Evolutionary conservation across 2,888 invertebrate genomes (phyloP).

Genomic region (Lycia hirtaria): DNA sequence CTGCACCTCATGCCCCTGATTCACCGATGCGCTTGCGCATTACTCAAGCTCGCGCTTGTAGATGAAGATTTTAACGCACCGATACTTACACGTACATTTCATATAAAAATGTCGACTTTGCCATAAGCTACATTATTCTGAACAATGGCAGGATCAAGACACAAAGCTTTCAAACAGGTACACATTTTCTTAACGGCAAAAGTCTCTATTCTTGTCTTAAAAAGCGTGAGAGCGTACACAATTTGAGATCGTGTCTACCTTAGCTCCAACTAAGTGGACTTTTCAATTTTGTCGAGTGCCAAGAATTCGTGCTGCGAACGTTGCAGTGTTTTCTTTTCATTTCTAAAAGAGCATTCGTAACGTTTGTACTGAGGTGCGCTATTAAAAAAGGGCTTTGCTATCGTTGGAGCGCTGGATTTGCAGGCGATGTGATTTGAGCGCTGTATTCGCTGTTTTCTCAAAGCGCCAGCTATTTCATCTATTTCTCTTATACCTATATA

Average conservation of each 20-base stretch:
- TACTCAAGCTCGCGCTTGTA: too few relatives aligned
- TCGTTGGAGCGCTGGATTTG: conserved; percentile 18
- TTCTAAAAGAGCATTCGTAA: conserved; percentile 70
- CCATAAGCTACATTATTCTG: neutral
- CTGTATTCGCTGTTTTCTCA: conserved; percentile 3
- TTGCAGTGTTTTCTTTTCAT: conserved; percentile 76
- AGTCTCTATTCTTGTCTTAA: conserved; percentile 62
- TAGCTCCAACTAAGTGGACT: conserved; percentile 75
- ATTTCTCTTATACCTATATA: too few relatives aligned
- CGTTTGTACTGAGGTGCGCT: conserved; percentile 35
- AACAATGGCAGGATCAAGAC: conserved; percentile 15
- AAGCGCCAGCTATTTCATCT: too few relatives aligned
- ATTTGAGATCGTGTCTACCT: conserved; percentile 72
- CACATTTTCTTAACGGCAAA: conserved; percentile 24
- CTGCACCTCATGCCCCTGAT: too few relatives aligned
- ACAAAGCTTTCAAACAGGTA: conserved; percentile 20
- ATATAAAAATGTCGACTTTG: neutral
- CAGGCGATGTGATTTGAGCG: conserved; percentile 35
- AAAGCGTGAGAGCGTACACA: conserved; percentile 70
- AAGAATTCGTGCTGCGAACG: conserved; percentile 68
- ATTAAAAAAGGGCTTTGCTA: conserved; percentile 47
- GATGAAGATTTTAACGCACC: too few relatives aligned
- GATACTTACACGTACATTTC: too few relatives aligned
- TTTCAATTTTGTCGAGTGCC: conserved; percentile 81
- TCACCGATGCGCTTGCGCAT: too few relatives aligned